Evolutionary conservation across 2,888 invertebrate genomes (phyloP).

Genomic region (Neoitamus cyanurus): DNA sequence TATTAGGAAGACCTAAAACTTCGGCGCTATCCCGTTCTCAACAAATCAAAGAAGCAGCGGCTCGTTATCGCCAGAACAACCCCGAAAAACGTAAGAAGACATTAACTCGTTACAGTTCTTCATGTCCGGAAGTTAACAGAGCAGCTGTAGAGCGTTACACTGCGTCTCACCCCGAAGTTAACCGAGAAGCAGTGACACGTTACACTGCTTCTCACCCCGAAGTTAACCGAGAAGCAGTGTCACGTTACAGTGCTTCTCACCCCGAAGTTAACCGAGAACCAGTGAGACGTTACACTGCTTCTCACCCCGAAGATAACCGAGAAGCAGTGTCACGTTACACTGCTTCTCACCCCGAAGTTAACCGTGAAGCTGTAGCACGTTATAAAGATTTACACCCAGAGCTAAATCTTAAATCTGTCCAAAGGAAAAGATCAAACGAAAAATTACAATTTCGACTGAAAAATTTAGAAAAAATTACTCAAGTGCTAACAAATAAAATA

Average conservation of each 20-base stretch:
- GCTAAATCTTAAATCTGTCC: constrained; percentile 3
- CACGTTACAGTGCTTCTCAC: neutral
- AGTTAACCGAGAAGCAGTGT: neutral
- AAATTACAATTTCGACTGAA: constrained; percentile 3
- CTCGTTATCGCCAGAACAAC: neutral
- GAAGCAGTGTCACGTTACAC: neutral
- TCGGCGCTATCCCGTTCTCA: neutral
- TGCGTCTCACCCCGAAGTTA: constrained; percentile 8
- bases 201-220: constrained; percentile 3
- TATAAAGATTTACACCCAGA: constrained; percentile 1
- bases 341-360: neutral
- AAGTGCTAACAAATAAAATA: neutral
- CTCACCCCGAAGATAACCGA: constrained; percentile 3
- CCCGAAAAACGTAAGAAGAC: neutral
- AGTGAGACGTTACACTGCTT: neutral
- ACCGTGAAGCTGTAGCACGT: neutral
- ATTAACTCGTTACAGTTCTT: neutral
- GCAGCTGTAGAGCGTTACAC: neutral
- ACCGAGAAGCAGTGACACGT: neutral
- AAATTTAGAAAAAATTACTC: constrained; percentile 5
- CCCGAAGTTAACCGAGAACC: neutral
- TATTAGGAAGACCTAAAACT: neutral
- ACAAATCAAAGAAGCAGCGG: neutral
- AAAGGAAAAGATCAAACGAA: neutral
- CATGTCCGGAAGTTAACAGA: neutral